These are phyloP conservation scores for Leptura quadrifasciata DNA, from an alignment of 2,888 invertebrate genomes.

Conservation along the genomic window DNA sequence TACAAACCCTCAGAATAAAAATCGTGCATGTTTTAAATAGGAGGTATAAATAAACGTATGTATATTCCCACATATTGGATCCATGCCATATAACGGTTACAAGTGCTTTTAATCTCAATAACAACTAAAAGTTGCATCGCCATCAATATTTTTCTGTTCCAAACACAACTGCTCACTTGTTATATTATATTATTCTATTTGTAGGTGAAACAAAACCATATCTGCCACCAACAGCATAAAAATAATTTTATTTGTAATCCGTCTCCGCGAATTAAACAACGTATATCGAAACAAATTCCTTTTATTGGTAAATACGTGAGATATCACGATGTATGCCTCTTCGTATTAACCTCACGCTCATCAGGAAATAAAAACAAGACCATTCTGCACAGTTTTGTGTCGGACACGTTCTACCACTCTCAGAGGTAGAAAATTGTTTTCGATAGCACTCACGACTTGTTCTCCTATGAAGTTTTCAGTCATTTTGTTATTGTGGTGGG, in stretches of 20 bases:
- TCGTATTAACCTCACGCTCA: conserved; percentile 54
- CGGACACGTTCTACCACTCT: conserved; percentile 51
- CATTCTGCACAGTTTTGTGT: conserved; percentile 49
- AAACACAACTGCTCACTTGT: neutral
- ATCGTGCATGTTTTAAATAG: neutral
- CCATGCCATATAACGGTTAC: neutral
- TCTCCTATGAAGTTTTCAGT: conserved; percentile 30
- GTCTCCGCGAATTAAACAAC: neutral
- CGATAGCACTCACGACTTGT: conserved; percentile 53
- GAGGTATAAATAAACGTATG: neutral
- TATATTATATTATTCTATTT: neutral
- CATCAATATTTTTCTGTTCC: neutral
- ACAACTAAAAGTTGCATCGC: neutral
- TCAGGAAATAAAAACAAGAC: conserved; percentile 52
- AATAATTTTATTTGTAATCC: conserved; percentile 2
- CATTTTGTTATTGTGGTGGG: conserved; percentile 15
- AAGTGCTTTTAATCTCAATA: neutral
- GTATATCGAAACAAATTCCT: conserved; percentile 14
- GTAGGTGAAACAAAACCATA: neutral
- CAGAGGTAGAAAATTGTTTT: conserved; percentile 53
- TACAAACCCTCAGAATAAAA: neutral
- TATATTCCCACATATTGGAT: neutral
- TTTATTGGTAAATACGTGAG: conserved; percentile 43
- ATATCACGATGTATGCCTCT: conserved; percentile 45
- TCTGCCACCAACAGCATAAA: neutral